phyloP scores from a whole-genome alignment of 2,888 invertebrate genomes.

The Hofmannophila pseudospretella region DNA sequence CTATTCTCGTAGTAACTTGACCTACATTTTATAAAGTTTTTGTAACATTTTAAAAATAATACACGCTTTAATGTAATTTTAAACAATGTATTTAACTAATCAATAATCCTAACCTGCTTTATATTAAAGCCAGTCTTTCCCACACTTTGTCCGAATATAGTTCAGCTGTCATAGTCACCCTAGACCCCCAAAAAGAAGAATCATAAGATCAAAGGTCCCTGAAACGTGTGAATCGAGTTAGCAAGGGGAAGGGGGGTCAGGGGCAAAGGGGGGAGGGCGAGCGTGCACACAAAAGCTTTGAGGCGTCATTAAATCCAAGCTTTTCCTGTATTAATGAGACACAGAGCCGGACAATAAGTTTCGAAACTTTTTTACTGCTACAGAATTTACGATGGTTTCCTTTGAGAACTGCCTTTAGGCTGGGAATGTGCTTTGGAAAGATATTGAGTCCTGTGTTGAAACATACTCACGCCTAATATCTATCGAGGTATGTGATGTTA shows the following conservation, averaged over 20 bases:
- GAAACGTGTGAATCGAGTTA: constrained; percentile 57
- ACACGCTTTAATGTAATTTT: too few relatives aligned
- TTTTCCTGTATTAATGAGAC: constrained; percentile 37
- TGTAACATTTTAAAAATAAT: too few relatives aligned
- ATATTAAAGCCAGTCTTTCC: too few relatives aligned
- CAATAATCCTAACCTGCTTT: too few relatives aligned
- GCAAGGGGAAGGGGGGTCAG: constrained; percentile 14
- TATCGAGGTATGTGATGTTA: not conserved
- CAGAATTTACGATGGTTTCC: constrained; percentile 33
- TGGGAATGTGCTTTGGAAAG: constrained; percentile 33
- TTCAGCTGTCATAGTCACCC: constrained; percentile 18
- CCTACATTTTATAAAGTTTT: too few relatives aligned
- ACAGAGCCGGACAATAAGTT: constrained; percentile 33
- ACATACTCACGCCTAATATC: not conserved
- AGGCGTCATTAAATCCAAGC: constrained; percentile 51
- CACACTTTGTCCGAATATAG: not conserved
- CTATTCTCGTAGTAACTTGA: too few relatives aligned
- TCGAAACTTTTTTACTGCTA: constrained; percentile 26
- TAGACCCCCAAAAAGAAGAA: constrained; percentile 29
- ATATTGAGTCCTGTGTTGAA: constrained; percentile 34
- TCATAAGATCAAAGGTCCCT: constrained; percentile 45
- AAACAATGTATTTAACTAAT: too few relatives aligned
- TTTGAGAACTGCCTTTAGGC: constrained; percentile 42
- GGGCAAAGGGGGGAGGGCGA: constrained; percentile 14
- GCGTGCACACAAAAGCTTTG: constrained; percentile 36